Percentiles rank a stretch among this genome's conserved stretches.
phyloP scores from a whole-genome alignment of 2,888 invertebrate genomes.

The Ellobium chinense region DNA sequence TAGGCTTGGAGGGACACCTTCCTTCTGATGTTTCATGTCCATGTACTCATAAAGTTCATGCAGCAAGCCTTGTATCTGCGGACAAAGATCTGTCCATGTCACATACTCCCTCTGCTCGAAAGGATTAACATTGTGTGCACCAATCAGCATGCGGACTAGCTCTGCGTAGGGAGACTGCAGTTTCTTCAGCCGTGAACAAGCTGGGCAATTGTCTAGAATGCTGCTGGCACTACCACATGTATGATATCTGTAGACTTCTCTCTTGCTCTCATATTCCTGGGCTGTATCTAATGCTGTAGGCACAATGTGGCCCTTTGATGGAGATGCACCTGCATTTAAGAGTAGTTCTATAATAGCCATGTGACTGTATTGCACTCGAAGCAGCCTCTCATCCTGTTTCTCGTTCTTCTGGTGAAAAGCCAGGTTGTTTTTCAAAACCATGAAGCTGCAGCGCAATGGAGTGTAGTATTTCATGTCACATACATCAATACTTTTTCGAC shows the following conservation, averaged over 20 bases:
- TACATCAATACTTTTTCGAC: conserved; percentile 49
- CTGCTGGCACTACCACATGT: no score
- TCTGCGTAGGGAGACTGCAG: conserved; percentile 55
- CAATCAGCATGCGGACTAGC: conserved; percentile 56
- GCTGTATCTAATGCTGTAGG: conserved; percentile 35
- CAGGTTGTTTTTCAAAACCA: conserved; percentile 50
- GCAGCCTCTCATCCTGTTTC: conserved; percentile 40
- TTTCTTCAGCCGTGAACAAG: no score
- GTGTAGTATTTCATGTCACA: conserved; percentile 53
- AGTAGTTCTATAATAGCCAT: conserved; percentile 58
- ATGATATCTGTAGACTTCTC: no score
- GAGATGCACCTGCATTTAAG: conserved; percentile 50
- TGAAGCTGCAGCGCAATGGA: conserved; percentile 51
- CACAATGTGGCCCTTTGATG: not conserved
- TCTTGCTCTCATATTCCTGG: conserved; percentile 35
- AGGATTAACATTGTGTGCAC: conserved; percentile 30
- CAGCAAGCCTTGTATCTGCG: conserved; percentile 5
- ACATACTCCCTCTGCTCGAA: conserved; percentile 29
- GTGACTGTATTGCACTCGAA: conserved; percentile 54
- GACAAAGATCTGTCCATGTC: not conserved
- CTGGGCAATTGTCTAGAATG: no score
- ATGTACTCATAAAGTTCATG: conserved; percentile 48
- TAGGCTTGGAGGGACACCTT: conserved; percentile 49
- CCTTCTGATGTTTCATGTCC: conserved; percentile 47
- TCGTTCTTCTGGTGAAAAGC: not conserved